Evolutionary conservation across 1,140 invertebrate genomes (phyloP), one percentile per base, ranked within the genome.

Genomic region (Lepidurus couesii): DNA sequence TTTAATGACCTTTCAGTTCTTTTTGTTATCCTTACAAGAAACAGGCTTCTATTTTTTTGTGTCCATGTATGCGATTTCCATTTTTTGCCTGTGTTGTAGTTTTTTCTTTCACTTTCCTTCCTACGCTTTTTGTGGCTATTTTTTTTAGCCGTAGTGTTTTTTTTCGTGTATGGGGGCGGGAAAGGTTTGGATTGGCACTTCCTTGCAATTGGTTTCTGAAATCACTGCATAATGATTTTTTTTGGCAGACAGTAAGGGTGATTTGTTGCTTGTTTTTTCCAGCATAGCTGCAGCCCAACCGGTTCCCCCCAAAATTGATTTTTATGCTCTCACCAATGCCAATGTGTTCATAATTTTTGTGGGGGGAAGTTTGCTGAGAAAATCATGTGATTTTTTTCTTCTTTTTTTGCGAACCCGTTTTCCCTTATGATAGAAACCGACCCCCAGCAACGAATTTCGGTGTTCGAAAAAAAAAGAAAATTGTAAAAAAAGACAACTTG

Each of bases 191-290:
- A 65, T 65, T 65, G 53, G 53, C 53, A 65, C 53, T 65, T 65
- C 53, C 53, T 65, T 65, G 53, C 53, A 65, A 65, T 65, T 65
- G 53, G 53, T 65, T 65, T 65, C 53, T 65, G 53, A 65, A 65
- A 65, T 65, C 53, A 21, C 53, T 65, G n/a, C 53, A 65, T 65
- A 65, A n/a, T 65, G 53, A 34, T 3, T 34, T 34, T 34, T 34
- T 34, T 34, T 34, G 34, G 34, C 34, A 34, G 34, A 34, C 34
- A 34, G 3, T 34, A 34, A 34, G 34, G 34, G 2, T 34, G 34
- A 34, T 34, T 34, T 34, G 34, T 34, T 3, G 34, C 34, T 34
- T 34, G 34, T 34, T 34, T 34, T 34, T 34, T 34, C 34, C 34
- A 34, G 34, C 34, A 34, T 34, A 34, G 34, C 34, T 34, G 34